These are phyloP conservation scores for Torymus texanus DNA, from an alignment of 2,888 invertebrate genomes.

Conservation along the genomic window DNA sequence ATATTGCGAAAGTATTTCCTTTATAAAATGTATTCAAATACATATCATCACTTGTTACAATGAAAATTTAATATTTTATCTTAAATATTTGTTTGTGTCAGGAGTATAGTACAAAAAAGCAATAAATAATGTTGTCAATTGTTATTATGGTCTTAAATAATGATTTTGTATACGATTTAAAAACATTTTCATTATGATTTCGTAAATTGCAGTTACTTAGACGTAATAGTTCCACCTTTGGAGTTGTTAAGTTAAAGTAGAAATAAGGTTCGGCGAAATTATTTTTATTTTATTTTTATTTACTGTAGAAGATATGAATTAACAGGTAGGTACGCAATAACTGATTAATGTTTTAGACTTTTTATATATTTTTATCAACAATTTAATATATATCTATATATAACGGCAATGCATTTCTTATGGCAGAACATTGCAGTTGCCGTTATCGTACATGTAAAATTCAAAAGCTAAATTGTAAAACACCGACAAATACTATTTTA, in stretches of 20 bases:
- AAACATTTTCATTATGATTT: constrained; percentile 24
- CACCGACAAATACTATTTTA: constrained; percentile 16
- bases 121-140: constrained; percentile 45
- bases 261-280: constrained; percentile 20
- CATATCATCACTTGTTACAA: constrained; percentile 35
- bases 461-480: constrained; percentile 24
- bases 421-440: constrained; percentile 68
- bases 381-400: constrained; percentile 40
- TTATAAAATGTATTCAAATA: constrained; percentile 30
- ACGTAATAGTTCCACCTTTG: constrained; percentile 73
- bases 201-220: constrained; percentile 29
- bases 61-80: constrained; percentile 28
- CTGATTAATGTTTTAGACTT: constrained; percentile 63
- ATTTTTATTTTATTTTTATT: constrained; percentile 28
- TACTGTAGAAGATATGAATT: constrained; percentile 36
- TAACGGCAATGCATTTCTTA: constrained; percentile 74
- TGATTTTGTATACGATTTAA: constrained; percentile 27
- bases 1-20: constrained; percentile 18
- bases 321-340: constrained; percentile 71
- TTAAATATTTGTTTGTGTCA: constrained; percentile 32
- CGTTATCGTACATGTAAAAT: constrained; percentile 57
- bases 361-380: constrained; percentile 17
- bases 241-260: constrained; percentile 64
- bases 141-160: constrained; percentile 39
- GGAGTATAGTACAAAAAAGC: constrained; percentile 46